Percentiles rank a stretch among this genome's conserved stretches.
phyloP scores from a whole-genome alignment of 2,797 vertebrate genomes.

The Steatocranus sp. region DNA sequence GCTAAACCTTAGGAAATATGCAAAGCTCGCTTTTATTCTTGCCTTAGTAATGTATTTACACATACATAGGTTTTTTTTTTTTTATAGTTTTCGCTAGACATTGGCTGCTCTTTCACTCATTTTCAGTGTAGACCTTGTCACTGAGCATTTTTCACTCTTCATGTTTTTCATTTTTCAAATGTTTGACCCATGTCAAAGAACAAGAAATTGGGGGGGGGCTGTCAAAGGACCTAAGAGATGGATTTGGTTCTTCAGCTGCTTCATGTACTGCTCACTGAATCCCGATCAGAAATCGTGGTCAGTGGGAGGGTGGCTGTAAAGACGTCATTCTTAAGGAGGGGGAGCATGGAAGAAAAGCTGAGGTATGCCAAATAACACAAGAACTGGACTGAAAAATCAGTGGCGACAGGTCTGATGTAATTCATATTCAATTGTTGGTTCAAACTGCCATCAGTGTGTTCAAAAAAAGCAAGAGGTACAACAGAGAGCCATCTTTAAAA shows the following conservation, averaged over 20 bases:
- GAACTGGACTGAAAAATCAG: background rate
- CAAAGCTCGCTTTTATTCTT: background rate
- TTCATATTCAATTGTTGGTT: background rate
- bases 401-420: background rate
- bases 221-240: background rate
- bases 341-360: background rate
- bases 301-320: background rate
- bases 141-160: background rate
- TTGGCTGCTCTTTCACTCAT: background rate
- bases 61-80: rapidly evolving
- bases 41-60: background rate
- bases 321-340: background rate
- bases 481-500: background rate
- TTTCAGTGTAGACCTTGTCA: background rate
- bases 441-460: background rate
- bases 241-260: background rate
- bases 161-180: background rate
- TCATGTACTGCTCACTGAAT: background rate
- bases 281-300: background rate
- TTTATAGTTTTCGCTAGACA: background rate
- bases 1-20: background rate
- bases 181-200: background rate
- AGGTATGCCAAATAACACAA: background rate
- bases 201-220: background rate
- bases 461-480: background rate